Percentiles rank a stretch among this genome's conserved stretches.
phyloP scores from a whole-genome alignment of 2,888 invertebrate genomes.

The Drosophila kanekoi region DNA sequence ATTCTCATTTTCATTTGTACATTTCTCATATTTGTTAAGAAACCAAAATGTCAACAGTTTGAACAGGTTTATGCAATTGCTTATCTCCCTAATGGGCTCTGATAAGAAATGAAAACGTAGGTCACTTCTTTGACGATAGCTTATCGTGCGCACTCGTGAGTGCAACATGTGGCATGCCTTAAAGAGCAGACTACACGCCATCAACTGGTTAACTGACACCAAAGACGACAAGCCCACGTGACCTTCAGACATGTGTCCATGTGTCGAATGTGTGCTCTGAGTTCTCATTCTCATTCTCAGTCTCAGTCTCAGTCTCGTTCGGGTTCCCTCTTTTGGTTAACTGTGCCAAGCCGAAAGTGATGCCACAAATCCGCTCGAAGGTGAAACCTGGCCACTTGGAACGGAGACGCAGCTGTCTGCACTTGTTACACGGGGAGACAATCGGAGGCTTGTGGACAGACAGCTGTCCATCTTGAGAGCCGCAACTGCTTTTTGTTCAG shows the following conservation, averaged over 20 bases:
- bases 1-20: neutral
- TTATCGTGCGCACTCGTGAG: constrained; percentile 32
- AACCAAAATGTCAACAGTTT: constrained; percentile 15
- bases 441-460: constrained; percentile 10
- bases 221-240: constrained; percentile 39
- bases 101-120: constrained; percentile 28
- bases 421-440: constrained; percentile 11
- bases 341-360: constrained; percentile 74
- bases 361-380: constrained; percentile 62
- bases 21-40: neutral
- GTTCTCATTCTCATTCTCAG: constrained; percentile 17
- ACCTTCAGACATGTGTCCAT: constrained; percentile 57
- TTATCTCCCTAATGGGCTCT: constrained; percentile 26
- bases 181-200: constrained; percentile 7
- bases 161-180: constrained; percentile 51
- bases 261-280: constrained; percentile 24
- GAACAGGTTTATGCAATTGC: constrained; percentile 23
- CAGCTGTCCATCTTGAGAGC: constrained; percentile 30
- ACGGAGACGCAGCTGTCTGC: constrained; percentile 28
- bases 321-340: constrained; percentile 37
- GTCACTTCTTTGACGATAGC: constrained; percentile 22
- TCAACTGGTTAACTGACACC: constrained; percentile 43
- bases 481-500: constrained; percentile 15
- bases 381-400: constrained; percentile 68
- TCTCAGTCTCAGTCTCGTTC: constrained; percentile 18